These are phyloP conservation scores for Tympanoctomys barrerae DNA, from an alignment of 2,797 vertebrate genomes.

Conservation along the genomic window DNA sequence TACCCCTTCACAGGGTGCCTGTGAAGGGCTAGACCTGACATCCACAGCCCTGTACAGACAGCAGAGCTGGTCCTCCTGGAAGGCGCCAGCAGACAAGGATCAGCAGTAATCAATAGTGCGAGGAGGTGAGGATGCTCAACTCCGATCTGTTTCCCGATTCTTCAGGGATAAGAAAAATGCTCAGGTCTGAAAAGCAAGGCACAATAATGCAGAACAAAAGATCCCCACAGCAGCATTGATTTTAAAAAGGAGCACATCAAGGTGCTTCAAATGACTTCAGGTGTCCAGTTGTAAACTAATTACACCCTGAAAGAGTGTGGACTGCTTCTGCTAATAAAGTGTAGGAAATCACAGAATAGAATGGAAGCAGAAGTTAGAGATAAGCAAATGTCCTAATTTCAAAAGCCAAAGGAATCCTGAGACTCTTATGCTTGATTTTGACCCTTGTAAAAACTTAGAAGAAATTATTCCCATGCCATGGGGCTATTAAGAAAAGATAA, in stretches of 20 bases:
- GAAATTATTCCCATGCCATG: conserved; percentile 60
- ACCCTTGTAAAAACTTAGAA: conserved; percentile 54
- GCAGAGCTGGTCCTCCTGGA: background rate
- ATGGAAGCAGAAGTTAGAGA: conserved; percentile 25
- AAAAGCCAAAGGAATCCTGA: conserved; percentile 32
- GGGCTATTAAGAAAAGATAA: conserved; percentile 78
- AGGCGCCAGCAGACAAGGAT: background rate
- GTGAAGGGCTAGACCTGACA: background rate
- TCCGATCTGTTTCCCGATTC: background rate
- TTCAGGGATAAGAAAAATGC: conserved; percentile 4
- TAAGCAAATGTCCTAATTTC: conserved; percentile 8
- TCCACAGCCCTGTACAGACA: background rate
- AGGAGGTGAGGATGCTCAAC: background rate
- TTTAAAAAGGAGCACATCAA: background rate
- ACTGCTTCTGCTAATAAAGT: background rate
- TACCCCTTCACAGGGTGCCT: background rate
- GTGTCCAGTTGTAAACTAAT: conserved; percentile 55
- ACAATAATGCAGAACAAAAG: conserved; percentile 6
- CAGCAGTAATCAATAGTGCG: background rate
- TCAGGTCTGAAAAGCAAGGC: conserved; percentile 12
- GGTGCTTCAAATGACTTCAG: conserved; percentile 30
- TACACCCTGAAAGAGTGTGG: conserved; percentile 15
- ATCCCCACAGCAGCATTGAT: background rate
- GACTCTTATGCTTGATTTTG: background rate
- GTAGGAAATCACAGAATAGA: conserved; percentile 17